Base-by-base conservation (phyloP, 2,113 vertebrate species). In the Leucopsar rothschildi region DNA sequence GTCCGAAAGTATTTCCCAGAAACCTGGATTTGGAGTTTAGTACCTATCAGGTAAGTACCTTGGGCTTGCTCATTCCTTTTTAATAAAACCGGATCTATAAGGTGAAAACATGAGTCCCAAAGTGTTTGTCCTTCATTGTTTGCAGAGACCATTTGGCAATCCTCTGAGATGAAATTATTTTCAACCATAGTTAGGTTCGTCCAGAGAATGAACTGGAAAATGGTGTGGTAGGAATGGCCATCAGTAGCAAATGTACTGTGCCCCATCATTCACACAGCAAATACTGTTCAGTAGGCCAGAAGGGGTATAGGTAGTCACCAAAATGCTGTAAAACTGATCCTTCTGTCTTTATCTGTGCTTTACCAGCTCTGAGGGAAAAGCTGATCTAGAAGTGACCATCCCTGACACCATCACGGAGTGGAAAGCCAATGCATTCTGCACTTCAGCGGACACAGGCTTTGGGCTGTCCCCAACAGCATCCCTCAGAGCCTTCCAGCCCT, bases 351-450 rank as follows among this genome's bases (percentile, higher is more conserved):
- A 15, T 63, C 10, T 65, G 55, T 16, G 3, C 52, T 5, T 60
- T 24, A 63, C 20, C 94, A 99, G 99, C 52, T 91, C 95, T 2
- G 94, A 97, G 21, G 98, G 99, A 49, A 95, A 60, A 19, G 96
- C 96, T 60, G 93, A 97, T 7, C 31, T 99, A 13, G 81, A 71
- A 27, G 70, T 98, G 49, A 98, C 92, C 4, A 97, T 98, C 77
- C 99, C 99, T 5, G 99, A 99, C 94, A 98, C 99, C 96, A 99
- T 99, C 97, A 99, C 98, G 0, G 98, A 98, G 39, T 99, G 99
- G 99, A 98, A 99, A 95, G 98, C 98, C 1, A 98, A 97, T 20
- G 97, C 97, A 7, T 98, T 99, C 98, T 99, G 99, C 92, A 94
- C 98, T 83, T 99, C 98, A 1, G 9, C 52, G 21, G 84, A 95